Percentiles rank a stretch among this genome's conserved stretches.
These are phyloP conservation scores for Eubasilissa splendida DNA, from an alignment of 2,888 invertebrate species.

Conservation along the genomic window DNA sequence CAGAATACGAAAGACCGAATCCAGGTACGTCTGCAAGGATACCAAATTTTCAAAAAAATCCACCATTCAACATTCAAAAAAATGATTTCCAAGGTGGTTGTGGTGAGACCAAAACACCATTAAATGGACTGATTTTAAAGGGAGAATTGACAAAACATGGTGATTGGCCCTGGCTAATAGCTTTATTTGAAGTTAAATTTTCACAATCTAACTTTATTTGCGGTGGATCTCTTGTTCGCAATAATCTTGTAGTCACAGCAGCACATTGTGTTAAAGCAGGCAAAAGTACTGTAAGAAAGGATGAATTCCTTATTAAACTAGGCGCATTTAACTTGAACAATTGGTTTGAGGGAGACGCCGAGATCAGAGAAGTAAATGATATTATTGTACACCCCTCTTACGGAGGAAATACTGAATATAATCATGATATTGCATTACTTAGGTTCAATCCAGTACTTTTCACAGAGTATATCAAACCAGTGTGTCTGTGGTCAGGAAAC, in stretches of 20 bases:
- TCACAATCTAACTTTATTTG: too few relatives aligned
- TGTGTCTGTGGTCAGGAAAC: not conserved
- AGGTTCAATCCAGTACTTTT: slow-evolving; percentile 53
- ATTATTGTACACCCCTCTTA: slow-evolving; percentile 56
- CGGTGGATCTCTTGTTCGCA: too few relatives aligned
- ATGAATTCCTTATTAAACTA: slow-evolving; percentile 56
- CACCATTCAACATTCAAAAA: too few relatives aligned
- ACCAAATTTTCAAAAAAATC: too few relatives aligned
- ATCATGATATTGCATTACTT: slow-evolving; percentile 61
- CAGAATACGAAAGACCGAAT: not conserved
- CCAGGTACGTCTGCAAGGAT: not conserved
- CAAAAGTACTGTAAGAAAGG: slow-evolving; percentile 52
- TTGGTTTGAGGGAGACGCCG: slow-evolving; percentile 52
- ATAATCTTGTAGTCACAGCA: too few relatives aligned
- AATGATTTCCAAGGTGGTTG: too few relatives aligned
- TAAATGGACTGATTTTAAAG: too few relatives aligned
- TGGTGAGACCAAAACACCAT: too few relatives aligned
- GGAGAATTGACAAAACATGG: too few relatives aligned
- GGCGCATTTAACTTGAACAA: slow-evolving; percentile 60
- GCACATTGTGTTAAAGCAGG: not conserved
- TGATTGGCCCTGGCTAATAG: too few relatives aligned
- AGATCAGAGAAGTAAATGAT: slow-evolving; percentile 56
- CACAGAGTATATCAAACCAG: slow-evolving; percentile 26
- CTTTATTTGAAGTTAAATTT: too few relatives aligned
- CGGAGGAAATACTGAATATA: slow-evolving; percentile 39